A percentile compares a stretch with the other conserved stretches of the same genome.
Conservation (phyloP, 2,888 invertebrate species). For the Oxycera nigricornis region DNA sequence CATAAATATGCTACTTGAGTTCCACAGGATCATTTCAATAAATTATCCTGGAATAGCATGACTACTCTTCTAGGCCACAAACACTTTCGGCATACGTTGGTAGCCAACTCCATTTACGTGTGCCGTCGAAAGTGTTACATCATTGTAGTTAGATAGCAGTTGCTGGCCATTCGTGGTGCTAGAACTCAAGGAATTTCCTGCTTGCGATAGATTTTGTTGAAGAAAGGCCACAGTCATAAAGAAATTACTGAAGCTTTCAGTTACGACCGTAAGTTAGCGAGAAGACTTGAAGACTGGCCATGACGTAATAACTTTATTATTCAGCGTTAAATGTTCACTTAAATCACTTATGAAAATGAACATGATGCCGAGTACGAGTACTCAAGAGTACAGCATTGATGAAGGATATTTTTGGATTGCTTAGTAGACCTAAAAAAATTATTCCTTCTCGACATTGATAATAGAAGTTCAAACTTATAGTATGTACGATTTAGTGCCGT, state of each 20-base stretch:
- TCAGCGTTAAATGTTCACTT: constrained; percentile 5
- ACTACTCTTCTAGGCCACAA: background rate
- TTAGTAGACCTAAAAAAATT: too few species aligned
- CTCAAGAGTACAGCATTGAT: too few species aligned
- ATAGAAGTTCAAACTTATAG: too few species aligned
- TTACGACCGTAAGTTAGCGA: background rate
- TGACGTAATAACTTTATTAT: background rate
- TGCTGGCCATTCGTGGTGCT: background rate
- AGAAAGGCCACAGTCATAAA: too few species aligned
- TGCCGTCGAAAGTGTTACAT: background rate
- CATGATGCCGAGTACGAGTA: too few species aligned
- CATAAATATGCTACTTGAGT: constrained; percentile 24
- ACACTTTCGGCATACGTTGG: background rate
- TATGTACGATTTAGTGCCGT: too few species aligned
- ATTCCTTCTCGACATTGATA: too few species aligned
- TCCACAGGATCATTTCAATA: constrained; percentile 13
- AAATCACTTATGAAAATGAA: constrained; percentile 10
- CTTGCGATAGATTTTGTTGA: too few species aligned
- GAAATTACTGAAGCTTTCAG: background rate
- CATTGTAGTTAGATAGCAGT: background rate
- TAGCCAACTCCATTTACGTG: background rate
- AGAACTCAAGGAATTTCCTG: background rate
- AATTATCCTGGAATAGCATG: constrained; percentile 18
- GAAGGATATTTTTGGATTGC: too few species aligned
- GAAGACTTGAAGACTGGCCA: background rate